A percentile compares a stretch with the other conserved stretches of the same genome.
Evolutionary conservation across 2,113 vertebrate species (phyloP).

Genomic region (Microtus montanus): DNA sequence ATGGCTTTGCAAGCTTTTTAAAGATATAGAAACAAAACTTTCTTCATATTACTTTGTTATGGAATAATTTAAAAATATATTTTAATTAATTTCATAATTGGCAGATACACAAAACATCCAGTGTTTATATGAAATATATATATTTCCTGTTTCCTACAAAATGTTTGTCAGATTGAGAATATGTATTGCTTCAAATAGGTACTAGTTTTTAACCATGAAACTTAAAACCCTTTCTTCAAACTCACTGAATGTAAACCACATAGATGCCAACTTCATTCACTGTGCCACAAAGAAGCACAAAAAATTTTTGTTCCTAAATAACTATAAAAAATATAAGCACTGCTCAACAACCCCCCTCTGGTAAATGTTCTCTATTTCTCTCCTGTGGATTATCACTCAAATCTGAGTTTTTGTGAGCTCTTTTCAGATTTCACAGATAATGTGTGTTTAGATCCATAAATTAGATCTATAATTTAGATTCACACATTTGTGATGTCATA

Average conservation of each 20-base stretch:
- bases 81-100: neutral
- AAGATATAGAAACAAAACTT: neutral
- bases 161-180: neutral
- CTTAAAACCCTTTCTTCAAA: neutral
- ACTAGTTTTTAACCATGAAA: neutral
- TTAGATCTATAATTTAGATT: neutral
- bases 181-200: neutral
- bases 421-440: neutral
- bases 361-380: too few relatives aligned
- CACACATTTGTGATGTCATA: neutral
- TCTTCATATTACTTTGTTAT: neutral
- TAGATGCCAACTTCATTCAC: neutral
- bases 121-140: neutral
- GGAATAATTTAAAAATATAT: neutral
- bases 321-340: neutral
- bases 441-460: neutral
- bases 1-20: neutral
- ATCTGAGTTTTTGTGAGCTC: neutral
- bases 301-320: neutral
- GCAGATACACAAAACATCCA: neutral
- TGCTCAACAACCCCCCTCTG: fast-evolving
- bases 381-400: neutral
- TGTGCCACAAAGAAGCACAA: too few relatives aligned
- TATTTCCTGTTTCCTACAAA: neutral
- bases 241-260: neutral